Percentiles rank a stretch among this genome's conserved stretches.
phyloP scores from a whole-genome alignment of 2,113 vertebrate species.

The Agelaius phoeniceus region DNA sequence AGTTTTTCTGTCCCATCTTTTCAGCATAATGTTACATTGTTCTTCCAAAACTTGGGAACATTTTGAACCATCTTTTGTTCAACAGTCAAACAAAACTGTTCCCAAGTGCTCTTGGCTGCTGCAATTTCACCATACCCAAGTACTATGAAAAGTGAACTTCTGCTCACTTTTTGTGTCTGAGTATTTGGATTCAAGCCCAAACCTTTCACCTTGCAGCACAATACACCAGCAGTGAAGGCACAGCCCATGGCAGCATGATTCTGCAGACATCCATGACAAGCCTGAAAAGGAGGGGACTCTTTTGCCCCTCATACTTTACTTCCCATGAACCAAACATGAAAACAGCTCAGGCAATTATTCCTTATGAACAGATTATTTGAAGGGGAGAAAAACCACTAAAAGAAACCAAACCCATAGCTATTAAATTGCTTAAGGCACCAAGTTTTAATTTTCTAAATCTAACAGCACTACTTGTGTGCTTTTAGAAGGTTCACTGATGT shows the following conservation, averaged over 20 bases:
- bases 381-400: fast-evolving
- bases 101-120: not conserved
- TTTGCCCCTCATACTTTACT: not conserved
- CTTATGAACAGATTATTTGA: not conserved
- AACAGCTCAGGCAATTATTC: not conserved
- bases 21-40: fast-evolving
- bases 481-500: not conserved
- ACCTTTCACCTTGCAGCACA: not conserved
- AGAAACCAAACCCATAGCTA: not conserved
- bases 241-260: not conserved
- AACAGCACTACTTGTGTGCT: not conserved
- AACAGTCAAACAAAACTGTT: not conserved
- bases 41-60: not conserved
- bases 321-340: not conserved
- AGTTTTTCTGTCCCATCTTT: not conserved
- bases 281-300: not conserved
- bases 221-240: not conserved
- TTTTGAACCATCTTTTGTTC: not conserved
- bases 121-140: not conserved
- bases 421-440: not conserved
- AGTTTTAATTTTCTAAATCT: not conserved
- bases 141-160: not conserved
- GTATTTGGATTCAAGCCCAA: not conserved
- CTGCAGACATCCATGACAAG: not conserved
- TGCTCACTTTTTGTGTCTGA: not conserved